These are phyloP conservation scores for Hemicrepidius hirtus DNA, from an alignment of 2,888 invertebrate species.

Conservation along the genomic window DNA sequence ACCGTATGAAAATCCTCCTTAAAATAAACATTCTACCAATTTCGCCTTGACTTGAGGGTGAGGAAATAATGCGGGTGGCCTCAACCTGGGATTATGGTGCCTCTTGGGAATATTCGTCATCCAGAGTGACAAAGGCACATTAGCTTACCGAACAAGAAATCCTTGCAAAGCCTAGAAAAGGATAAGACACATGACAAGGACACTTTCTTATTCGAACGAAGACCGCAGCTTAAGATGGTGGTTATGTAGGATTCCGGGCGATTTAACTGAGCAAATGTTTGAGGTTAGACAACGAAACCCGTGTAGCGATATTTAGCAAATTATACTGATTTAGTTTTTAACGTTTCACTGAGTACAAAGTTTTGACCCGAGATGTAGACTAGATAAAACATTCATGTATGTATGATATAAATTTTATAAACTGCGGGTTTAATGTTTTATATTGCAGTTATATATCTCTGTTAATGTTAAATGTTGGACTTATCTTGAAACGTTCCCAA, in stretches of 20 bases:
- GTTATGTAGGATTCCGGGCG: constrained; percentile 60
- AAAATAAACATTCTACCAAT: constrained; percentile 27
- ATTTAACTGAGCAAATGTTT: constrained; percentile 60
- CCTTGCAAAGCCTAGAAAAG: constrained; percentile 48
- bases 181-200: constrained; percentile 41
- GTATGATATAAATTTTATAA: constrained; percentile 26
- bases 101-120: constrained; percentile 43
- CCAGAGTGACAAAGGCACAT: constrained; percentile 43
- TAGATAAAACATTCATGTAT: constrained; percentile 27
- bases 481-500: neutral
- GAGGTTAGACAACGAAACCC: constrained; percentile 56
- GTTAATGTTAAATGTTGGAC: neutral
- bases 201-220: constrained; percentile 47
- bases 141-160: constrained; percentile 46
- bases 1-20: constrained; percentile 24
- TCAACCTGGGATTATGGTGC: constrained; percentile 31
- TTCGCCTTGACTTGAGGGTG: constrained; percentile 16
- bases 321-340: constrained; percentile 15
- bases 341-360: constrained; percentile 14
- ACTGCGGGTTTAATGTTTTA: constrained; percentile 26
- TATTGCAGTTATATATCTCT: constrained; percentile 22
- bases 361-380: constrained; percentile 9
- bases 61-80: constrained; percentile 29
- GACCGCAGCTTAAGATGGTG: constrained; percentile 58
- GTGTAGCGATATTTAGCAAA: constrained; percentile 32